A percentile compares a stretch with the other conserved stretches of the same genome.
phyloP scores from a whole-genome alignment of 2,113 vertebrate species.

The Callospermophilus lateralis region DNA sequence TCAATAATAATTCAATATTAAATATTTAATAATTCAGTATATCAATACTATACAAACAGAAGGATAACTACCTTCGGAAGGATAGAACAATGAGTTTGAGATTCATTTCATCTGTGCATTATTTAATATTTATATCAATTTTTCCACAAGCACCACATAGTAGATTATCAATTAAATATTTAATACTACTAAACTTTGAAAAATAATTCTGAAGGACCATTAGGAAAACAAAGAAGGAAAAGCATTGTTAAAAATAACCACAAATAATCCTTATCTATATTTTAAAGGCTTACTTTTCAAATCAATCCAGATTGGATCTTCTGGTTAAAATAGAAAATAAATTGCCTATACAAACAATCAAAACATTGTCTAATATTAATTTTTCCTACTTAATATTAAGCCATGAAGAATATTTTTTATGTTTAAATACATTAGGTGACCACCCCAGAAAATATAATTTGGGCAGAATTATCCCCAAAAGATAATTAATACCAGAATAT shows the following conservation, averaged over 20 bases:
- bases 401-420: background rate
- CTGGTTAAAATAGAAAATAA: background rate
- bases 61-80: background rate
- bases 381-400: background rate
- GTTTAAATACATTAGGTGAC: background rate
- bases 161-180: background rate
- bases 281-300: conserved; percentile 54
- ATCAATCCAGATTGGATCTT: background rate
- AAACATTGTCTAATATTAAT: background rate
- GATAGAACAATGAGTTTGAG: background rate
- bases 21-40: conserved; percentile 25
- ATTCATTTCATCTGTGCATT: conserved; percentile 17
- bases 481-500: background rate
- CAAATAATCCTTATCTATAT: background rate
- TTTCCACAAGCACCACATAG: background rate
- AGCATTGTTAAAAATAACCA: background rate
- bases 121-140: background rate
- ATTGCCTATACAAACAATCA: background rate
- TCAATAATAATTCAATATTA: background rate
- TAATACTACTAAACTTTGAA: background rate
- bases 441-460: background rate
- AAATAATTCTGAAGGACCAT: conserved; percentile 29
- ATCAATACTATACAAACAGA: background rate
- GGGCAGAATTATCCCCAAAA: background rate
- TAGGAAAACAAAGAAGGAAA: background rate